These are phyloP conservation scores for Megaleporinus macrocephalus DNA, from an alignment of 2,113 vertebrate genomes.

Conservation along the genomic window DNA sequence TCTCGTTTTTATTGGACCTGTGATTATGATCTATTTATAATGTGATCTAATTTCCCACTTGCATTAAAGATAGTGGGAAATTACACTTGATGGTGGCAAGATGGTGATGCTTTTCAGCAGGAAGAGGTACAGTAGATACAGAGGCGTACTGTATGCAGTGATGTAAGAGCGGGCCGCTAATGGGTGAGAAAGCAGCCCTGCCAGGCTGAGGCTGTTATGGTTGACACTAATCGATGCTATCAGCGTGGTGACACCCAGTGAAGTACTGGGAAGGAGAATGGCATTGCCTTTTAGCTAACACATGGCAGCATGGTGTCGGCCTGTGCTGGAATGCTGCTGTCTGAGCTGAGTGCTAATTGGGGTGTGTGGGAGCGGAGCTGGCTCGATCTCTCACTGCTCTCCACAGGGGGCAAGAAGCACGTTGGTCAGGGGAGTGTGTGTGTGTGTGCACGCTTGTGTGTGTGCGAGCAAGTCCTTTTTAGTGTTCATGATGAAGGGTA, in stretches of 20 bases:
- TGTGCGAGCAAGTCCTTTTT: neutral
- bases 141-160: neutral
- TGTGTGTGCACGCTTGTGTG: neutral
- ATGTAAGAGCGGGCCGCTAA: slow-evolving; percentile 8
- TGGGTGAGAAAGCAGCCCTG: neutral
- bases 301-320: slow-evolving; percentile 11
- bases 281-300: neutral
- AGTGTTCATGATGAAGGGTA: neutral
- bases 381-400: neutral
- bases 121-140: neutral
- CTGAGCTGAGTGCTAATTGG: slow-evolving; percentile 16
- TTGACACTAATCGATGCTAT: slow-evolving; percentile 31
- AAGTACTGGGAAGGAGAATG: slow-evolving; percentile 2
- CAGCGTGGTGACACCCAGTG: slow-evolving; percentile 1
- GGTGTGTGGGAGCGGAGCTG: neutral
- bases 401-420: neutral
- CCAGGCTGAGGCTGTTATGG: slow-evolving; percentile 24
- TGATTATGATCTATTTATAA: neutral
- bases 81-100: neutral
- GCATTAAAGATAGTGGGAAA: neutral
- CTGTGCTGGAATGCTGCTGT: slow-evolving; percentile 19
- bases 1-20: neutral
- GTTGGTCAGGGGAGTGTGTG: neutral
- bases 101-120: neutral
- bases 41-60: neutral